A percentile compares a stretch with the other conserved stretches of the same genome.
Conservation (phyloP, 2,888 invertebrate genomes). For the Ecliptopera silaceata region DNA sequence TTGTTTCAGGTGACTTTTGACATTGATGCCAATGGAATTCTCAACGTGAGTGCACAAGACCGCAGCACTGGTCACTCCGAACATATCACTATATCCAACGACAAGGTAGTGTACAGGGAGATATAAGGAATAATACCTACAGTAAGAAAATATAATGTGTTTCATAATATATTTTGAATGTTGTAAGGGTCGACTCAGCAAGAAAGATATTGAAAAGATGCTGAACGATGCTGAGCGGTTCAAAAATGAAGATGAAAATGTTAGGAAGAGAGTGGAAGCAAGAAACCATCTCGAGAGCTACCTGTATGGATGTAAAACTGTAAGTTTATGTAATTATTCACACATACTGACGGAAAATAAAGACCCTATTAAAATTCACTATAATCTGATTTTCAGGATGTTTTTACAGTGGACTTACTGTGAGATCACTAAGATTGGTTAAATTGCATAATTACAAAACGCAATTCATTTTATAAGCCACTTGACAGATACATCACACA, state of each 20-base stretch:
- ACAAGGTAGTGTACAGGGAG: too few species aligned
- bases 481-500: neutral
- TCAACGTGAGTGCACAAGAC: slow-evolving; percentile 91
- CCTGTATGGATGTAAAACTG: slow-evolving; percentile 83
- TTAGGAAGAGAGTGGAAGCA: slow-evolving; percentile 85
- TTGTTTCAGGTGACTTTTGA: slow-evolving; percentile 89
- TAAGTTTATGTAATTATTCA: slow-evolving; percentile 41
- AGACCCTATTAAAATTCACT: too few species aligned
- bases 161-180: too few species aligned
- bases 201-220: slow-evolving; percentile 95
- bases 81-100: slow-evolving; percentile 93
- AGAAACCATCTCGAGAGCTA: slow-evolving; percentile 91
- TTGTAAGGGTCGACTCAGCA: slow-evolving; percentile 87
- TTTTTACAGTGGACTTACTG: too few species aligned
- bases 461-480: too few species aligned
- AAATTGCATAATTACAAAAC: too few species aligned
- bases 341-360: too few species aligned
- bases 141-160: too few species aligned
- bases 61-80: slow-evolving; percentile 90
- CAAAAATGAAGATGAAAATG: slow-evolving; percentile 88
- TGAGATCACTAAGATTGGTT: too few species aligned
- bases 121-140: too few species aligned
- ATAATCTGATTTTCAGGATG: too few species aligned
- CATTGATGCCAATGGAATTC: slow-evolving; percentile 94
- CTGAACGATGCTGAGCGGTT: slow-evolving; percentile 90